phyloP scores from a whole-genome alignment of 2,113 vertebrate species.

The Caretta caretta region DNA sequence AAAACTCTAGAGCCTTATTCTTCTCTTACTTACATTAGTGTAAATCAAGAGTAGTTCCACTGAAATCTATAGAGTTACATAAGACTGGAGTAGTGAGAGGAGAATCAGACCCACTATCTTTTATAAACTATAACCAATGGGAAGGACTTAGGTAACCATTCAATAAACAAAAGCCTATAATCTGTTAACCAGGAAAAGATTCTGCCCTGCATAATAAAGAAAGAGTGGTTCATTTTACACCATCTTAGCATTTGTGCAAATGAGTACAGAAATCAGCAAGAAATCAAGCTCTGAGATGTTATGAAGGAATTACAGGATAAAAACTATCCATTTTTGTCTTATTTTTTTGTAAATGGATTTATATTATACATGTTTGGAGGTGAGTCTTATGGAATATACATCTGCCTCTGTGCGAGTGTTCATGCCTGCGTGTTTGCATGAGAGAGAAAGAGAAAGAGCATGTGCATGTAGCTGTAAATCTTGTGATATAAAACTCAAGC shows the following conservation, averaged over 20 bases:
- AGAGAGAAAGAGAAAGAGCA: too few species aligned
- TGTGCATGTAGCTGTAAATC: too few species aligned
- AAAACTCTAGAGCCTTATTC: not conserved
- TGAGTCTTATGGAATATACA: not conserved
- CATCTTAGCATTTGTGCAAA: accelerated
- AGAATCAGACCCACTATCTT: not conserved
- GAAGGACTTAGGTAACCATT: too few species aligned
- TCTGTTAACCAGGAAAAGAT: not conserved
- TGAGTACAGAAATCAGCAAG: not conserved
- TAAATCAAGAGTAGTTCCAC: not conserved
- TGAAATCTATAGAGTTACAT: not conserved
- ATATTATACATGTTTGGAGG: not conserved
- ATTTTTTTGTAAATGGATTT: not conserved
- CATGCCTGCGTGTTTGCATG: not conserved
- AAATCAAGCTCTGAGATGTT: not conserved
- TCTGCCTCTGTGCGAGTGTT: too few species aligned
- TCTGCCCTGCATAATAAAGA: not conserved
- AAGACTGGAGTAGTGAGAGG: not conserved
- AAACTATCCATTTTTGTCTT: not conserved
- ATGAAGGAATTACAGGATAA: not conserved
- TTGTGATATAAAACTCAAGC: too few species aligned
- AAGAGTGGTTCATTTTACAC: not conserved
- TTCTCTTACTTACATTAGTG: not conserved
- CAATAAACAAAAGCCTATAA: too few species aligned
- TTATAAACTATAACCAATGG: too few species aligned